Evolutionary conservation across 2,888 invertebrate species (phyloP).

Genomic region (Linyphia triangularis): DNA sequence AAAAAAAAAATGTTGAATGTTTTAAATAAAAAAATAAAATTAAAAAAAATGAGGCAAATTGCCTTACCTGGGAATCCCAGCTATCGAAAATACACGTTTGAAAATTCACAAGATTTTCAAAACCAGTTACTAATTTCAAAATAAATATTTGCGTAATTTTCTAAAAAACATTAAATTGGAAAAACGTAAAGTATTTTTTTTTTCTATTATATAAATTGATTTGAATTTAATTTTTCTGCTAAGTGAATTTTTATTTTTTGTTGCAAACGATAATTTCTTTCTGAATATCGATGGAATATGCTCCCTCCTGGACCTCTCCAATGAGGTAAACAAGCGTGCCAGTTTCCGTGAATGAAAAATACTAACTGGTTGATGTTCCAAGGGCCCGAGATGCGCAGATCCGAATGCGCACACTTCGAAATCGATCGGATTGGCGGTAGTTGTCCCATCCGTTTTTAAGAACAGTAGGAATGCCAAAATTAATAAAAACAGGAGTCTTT

Average conservation of each 20-base stretch:
- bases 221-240: not conserved
- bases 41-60: no score
- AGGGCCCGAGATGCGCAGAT: not conserved
- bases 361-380: not conserved
- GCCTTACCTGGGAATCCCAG: no score
- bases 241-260: not conserved
- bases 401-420: not conserved
- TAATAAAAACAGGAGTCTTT: no score
- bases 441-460: no score
- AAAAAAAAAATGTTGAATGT: no score
- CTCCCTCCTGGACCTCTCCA: not conserved
- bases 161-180: not conserved
- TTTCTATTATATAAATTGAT: not conserved
- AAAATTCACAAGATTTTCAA: no score
- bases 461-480: no score
- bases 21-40: no score
- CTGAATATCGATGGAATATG: no score
- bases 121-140: not conserved
- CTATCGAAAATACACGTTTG: no score
- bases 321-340: not conserved
- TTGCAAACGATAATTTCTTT: no score
- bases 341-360: not conserved
- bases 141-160: not conserved
- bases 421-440: not conserved
- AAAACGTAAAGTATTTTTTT: not conserved